Percentiles rank a stretch among this genome's conserved stretches.
These are phyloP conservation scores for Lacerta viridis DNA, from an alignment of 2,797 vertebrate genomes.

Conservation along the genomic window DNA sequence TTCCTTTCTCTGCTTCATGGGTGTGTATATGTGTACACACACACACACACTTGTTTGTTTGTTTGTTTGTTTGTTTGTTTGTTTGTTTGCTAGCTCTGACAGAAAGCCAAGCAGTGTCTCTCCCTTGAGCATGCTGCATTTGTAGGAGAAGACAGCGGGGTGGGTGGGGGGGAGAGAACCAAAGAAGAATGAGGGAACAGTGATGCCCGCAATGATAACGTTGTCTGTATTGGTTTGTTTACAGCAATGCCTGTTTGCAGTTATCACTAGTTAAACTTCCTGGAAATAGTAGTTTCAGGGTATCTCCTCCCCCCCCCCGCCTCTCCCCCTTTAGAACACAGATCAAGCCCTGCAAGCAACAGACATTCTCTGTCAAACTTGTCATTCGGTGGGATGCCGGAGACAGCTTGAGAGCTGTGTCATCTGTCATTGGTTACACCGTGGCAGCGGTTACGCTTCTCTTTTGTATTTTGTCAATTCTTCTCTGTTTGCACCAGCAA, in stretches of 20 bases:
- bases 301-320: not conserved
- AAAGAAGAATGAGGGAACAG: not conserved
- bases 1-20: not conserved
- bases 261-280: slow-evolving; percentile 50
- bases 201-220: slow-evolving; percentile 3
- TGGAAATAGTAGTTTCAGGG: slow-evolving; percentile 28
- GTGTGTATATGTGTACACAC: slow-evolving; percentile 12
- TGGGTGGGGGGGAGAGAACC: rapidly evolving
- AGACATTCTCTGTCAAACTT: slow-evolving; percentile 53
- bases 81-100: not conserved
- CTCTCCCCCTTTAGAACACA: slow-evolving; percentile 27
- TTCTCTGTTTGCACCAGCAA: slow-evolving; percentile 49
- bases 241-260: slow-evolving; percentile 37
- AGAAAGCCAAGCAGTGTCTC: not conserved
- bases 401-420: slow-evolving; percentile 51
- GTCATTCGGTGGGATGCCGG: slow-evolving; percentile 56
- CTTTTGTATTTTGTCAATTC: slow-evolving; percentile 38
- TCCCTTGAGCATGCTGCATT: not conserved
- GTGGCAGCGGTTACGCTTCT: not conserved
- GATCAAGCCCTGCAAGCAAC: slow-evolving; percentile 40
- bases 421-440: slow-evolving; percentile 45
- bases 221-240: slow-evolving; percentile 48
- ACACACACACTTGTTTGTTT: not conserved
- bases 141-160: slow-evolving; percentile 11
- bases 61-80: not conserved